Conservation (phyloP, 2,888 invertebrate species). For the Myathropa florea region DNA sequence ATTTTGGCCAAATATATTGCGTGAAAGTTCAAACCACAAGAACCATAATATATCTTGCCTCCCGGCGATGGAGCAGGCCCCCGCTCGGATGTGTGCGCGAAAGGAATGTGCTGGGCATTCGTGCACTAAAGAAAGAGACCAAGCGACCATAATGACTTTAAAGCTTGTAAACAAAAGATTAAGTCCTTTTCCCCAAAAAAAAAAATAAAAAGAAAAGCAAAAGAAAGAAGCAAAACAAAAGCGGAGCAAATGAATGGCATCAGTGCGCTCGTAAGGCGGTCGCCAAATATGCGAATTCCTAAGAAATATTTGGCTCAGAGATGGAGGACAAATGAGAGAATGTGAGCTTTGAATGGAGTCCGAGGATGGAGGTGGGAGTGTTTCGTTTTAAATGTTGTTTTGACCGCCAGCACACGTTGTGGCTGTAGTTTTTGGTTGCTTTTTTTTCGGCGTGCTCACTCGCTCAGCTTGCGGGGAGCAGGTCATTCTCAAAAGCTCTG, state of each 20-base stretch:
- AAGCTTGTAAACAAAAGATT: slow-evolving; percentile 49
- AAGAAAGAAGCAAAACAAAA: neutral
- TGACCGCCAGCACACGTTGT: neutral
- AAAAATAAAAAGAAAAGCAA: neutral
- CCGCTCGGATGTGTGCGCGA: neutral
- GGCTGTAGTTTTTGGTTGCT: neutral
- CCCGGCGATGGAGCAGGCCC: neutral
- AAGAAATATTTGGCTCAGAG: neutral
- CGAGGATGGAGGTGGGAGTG: neutral
- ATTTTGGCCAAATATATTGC: slow-evolving; percentile 36
- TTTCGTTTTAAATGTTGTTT: neutral
- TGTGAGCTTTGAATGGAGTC: neutral
- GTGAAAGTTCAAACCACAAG: slow-evolving; percentile 47
- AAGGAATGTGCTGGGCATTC: slow-evolving; percentile 1
- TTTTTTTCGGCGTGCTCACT: neutral
- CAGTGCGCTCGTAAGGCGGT: neutral
- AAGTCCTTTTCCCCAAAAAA: slow-evolving; percentile 1
- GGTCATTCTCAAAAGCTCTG: neutral
- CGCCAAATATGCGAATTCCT: neutral
- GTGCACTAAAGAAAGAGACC: neutral
- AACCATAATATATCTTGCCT: slow-evolving; percentile 24
- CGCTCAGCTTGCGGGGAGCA: neutral
- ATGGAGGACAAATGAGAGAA: neutral
- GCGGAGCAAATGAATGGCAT: slow-evolving; percentile 28
- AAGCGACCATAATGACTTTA: slow-evolving; percentile 16